A percentile compares a stretch with the other conserved stretches of the same genome.
phyloP scores from a whole-genome alignment of 2,113 vertebrate species.

The Platycercus adscitus region DNA sequence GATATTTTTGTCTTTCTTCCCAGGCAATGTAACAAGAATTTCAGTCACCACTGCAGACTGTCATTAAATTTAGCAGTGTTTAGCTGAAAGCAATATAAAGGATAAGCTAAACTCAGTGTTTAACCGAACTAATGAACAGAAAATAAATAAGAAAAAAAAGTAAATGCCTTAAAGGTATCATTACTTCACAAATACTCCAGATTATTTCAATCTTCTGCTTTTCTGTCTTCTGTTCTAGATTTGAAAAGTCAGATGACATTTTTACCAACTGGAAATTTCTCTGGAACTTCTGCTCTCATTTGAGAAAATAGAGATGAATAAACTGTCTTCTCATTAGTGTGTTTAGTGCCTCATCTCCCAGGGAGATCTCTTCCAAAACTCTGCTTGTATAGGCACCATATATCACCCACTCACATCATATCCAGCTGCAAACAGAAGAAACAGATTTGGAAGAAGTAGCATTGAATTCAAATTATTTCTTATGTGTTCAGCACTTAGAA shows the following conservation, averaged over 20 bases:
- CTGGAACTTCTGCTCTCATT: neutral
- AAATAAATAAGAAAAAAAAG: neutral
- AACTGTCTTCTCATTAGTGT: neutral
- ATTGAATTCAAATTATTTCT: neutral
- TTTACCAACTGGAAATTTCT: neutral
- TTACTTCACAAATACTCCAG: neutral
- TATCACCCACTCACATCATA: slow-evolving; percentile 82
- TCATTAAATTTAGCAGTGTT: neutral
- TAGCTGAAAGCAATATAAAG: neutral
- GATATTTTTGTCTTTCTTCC: neutral
- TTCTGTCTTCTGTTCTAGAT: neutral
- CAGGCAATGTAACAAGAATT: neutral
- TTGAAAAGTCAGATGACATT: neutral
- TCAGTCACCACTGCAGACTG: neutral
- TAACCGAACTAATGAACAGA: neutral
- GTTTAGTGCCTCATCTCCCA: neutral
- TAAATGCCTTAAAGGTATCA: neutral
- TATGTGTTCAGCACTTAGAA: neutral
- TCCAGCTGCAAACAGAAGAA: slow-evolving; percentile 86
- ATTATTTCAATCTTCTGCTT: neutral
- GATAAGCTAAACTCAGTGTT: neutral
- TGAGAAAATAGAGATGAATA: neutral
- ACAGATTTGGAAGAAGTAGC: neutral
- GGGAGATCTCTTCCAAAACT: neutral
- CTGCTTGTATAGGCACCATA: neutral